Conservation (phyloP, 2,113 vertebrate genomes). For the Oreochromis aureus region DNA sequence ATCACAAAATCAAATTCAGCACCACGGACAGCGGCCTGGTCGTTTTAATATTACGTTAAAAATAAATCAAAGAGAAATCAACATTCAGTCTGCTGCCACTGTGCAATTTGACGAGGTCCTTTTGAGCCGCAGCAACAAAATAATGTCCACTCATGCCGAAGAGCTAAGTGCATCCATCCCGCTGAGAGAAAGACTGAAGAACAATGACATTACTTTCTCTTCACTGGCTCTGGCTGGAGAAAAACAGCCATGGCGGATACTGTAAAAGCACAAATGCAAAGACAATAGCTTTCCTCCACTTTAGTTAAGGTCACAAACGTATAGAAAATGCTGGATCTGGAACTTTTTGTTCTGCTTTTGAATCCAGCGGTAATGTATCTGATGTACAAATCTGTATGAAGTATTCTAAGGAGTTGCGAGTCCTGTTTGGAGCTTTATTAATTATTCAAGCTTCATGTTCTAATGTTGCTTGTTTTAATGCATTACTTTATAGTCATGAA, state of each 20-base stretch:
- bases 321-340: neutral
- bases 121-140: neutral
- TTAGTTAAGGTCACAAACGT: neutral
- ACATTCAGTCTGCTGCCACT: neutral
- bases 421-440: neutral
- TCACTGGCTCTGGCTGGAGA: conserved; percentile 13
- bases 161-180: neutral
- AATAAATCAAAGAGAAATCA: neutral
- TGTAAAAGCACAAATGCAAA: conserved; percentile 17
- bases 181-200: conserved; percentile 9
- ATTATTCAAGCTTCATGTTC: neutral
- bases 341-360: neutral
- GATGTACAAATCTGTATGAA: neutral
- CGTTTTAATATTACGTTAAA: neutral
- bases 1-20: conserved; percentile 49
- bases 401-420: neutral
- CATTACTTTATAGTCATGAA: neutral
- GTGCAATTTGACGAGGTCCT: neutral
- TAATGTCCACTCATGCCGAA: neutral
- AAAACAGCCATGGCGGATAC: neutral
- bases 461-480: neutral
- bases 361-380: neutral
- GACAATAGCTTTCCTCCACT: neutral
- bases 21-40: conserved; percentile 56
- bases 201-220: conserved; percentile 52